These are phyloP conservation scores for Alces alces DNA, from an alignment of 2,113 vertebrate species.

Conservation along the genomic window DNA sequence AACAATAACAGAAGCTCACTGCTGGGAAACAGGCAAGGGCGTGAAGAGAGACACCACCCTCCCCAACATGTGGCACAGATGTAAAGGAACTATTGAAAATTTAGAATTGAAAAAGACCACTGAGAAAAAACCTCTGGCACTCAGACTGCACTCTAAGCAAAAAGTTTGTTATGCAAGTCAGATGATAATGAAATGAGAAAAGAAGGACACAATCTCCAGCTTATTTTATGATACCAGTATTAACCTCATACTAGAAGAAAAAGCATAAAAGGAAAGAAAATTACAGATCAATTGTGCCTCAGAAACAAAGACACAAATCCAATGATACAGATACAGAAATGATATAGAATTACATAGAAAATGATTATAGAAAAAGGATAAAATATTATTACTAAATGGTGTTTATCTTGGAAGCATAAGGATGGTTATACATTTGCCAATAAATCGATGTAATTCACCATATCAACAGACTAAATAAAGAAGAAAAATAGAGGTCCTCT, in stretches of 20 bases:
- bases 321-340: neutral
- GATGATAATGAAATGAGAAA: neutral
- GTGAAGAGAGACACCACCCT: neutral
- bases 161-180: neutral
- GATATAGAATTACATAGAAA: neutral
- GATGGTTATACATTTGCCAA: neutral
- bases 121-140: neutral
- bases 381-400: neutral
- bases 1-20: neutral
- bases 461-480: conserved; percentile 1
- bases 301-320: neutral
- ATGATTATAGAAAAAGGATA: neutral
- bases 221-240: neutral
- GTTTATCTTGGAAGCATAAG: neutral
- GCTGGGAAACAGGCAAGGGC: neutral
- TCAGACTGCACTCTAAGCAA: neutral
- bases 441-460: neutral
- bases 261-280: neutral
- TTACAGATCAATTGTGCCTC: neutral
- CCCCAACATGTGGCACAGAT: neutral
- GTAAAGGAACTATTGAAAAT: neutral
- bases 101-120: neutral
- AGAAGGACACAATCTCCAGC: neutral
- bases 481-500: neutral
- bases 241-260: neutral